Evolutionary conservation across 2,888 invertebrate species (phyloP), one percentile per base, ranked within the genome.

Genomic region (Isotomurus palustris): DNA sequence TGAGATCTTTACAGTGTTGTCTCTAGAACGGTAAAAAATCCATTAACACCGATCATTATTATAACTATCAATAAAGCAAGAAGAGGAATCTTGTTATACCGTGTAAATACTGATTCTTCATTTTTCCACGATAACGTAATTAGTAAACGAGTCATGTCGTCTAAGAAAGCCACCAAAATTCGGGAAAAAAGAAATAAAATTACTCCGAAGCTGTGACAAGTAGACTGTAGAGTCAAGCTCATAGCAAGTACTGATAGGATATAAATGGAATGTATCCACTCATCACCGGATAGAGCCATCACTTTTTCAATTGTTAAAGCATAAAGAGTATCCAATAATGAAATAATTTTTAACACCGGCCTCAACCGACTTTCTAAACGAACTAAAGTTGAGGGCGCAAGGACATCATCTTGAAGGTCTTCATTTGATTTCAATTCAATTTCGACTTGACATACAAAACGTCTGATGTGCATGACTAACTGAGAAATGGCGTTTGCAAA

Each of bases 81-180:
- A 19, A 49, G 36, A n/a, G 3, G 14, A 53, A 29, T 47, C 10
- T 6, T 22, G 25, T 12, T 22, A 29, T 48, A 61, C 58, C 59
- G 45, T 25, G 40, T 27, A 29, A 62, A 56, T 12, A 55, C 27
- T 21, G 51, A 59, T 22, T 56, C 53, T 19, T 43, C 27, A 40
- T 48, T 43, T 40, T 53, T 21, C 67, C 67, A 67, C 5, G 56
- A 50, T 2, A 58, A 22, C 3, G 57, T 57, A 2, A 53, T 53
- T 36, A 67, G 38, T 21, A 60, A 32, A 17, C 32, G 24, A 12
- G 56, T n/a, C 25, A 67, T 50, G 24, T 67, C 67, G 38, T 65
- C 59, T 1, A 65, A 44, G 45, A 57, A 54, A 12, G 61, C 61
- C 10, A 48, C 28, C 3, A 65, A 28, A 35, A 57, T 63, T 32